Conservation (phyloP, 2,113 vertebrate genomes). For the Circaetus gallicus region DNA sequence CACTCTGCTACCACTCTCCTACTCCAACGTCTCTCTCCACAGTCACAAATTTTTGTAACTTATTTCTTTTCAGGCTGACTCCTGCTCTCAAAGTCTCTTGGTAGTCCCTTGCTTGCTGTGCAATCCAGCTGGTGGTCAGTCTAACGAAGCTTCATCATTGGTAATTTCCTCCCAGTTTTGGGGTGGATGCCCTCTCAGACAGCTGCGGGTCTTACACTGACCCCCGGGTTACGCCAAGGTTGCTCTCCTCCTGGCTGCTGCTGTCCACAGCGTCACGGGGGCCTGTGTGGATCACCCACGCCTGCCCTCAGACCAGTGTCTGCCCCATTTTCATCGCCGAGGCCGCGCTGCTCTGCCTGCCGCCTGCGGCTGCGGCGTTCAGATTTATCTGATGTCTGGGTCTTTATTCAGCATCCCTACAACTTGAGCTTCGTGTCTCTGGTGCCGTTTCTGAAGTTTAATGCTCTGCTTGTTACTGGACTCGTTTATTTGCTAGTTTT, state of each 20-base stretch:
- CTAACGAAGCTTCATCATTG: background rate
- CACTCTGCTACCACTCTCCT: background rate
- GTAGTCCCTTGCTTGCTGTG: background rate
- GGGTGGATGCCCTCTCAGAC: background rate
- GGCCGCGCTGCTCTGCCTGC: accelerated
- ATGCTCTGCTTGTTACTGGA: background rate
- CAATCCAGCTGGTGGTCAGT: background rate
- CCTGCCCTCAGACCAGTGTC: background rate
- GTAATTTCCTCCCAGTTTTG: background rate
- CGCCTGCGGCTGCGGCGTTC: accelerated
- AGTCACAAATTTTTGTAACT: background rate
- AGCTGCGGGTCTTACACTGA: background rate
- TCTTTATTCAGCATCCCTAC: too few species aligned
- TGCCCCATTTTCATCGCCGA: background rate
- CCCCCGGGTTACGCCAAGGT: accelerated
- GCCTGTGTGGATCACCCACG: background rate
- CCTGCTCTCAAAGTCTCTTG: background rate
- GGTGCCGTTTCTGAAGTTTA: background rate
- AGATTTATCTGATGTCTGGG: background rate
- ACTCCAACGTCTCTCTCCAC: background rate
- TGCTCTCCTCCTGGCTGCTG: background rate
- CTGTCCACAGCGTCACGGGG: background rate
- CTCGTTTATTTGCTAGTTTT: background rate
- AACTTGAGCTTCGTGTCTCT: background rate
- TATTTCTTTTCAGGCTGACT: background rate